Conservation (phyloP, 2,113 vertebrate species). For the Xerus inauris region DNA sequence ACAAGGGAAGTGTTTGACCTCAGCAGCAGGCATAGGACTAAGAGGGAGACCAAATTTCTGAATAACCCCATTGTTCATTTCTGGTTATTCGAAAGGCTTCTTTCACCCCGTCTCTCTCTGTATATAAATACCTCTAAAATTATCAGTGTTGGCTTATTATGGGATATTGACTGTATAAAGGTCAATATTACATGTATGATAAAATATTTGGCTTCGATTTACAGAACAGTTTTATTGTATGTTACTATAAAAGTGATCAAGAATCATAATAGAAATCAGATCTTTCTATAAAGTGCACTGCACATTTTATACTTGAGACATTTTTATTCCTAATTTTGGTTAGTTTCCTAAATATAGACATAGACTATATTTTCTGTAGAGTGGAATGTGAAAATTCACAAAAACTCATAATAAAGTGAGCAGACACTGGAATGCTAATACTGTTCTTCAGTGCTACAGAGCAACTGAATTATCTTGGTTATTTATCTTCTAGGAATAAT, state of each 20-base stretch:
- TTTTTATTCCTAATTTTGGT: not conserved
- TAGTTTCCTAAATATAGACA: constrained; percentile 16
- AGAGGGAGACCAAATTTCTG: constrained; percentile 21
- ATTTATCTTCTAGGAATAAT: not conserved
- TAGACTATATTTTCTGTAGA: not conserved
- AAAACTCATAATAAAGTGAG: not conserved
- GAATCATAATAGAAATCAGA: not conserved
- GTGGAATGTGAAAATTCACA: not conserved
- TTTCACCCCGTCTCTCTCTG: not conserved
- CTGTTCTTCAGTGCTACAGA: not conserved
- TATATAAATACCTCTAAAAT: not conserved
- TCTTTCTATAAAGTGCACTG: not conserved
- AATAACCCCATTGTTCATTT: constrained; percentile 53
- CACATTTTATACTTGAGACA: not conserved
- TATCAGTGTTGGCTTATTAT: not conserved
- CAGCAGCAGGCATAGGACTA: constrained; percentile 60
- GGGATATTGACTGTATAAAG: constrained; percentile 18
- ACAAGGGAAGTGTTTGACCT: constrained; percentile 57
- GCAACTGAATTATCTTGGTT: not conserved
- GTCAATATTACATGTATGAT: not conserved
- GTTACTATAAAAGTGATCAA: not conserved
- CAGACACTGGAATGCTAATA: not conserved
- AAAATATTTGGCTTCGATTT: not conserved
- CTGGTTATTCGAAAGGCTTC: too few species aligned
- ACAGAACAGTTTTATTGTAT: not conserved